These are phyloP conservation scores for Microcaecilia unicolor DNA, from an alignment of 2,797 vertebrate species.

Conservation along the genomic window DNA sequence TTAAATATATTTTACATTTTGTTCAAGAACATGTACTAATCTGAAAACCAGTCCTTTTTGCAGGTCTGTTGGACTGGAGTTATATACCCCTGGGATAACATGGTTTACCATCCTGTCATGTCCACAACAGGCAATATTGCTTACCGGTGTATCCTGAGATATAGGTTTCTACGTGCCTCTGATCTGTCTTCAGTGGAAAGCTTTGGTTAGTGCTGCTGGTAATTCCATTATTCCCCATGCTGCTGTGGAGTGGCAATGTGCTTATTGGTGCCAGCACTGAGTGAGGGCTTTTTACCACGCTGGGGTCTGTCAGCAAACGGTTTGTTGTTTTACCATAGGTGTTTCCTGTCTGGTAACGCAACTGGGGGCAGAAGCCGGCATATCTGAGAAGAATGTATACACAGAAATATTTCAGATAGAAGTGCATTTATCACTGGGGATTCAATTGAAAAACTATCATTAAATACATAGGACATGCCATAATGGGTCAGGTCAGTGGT, in stretches of 20 bases:
- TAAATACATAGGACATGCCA: too few relatives aligned
- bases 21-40: too few relatives aligned
- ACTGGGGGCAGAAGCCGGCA: constrained; percentile 33
- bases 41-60: too few relatives aligned
- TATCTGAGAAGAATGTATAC: constrained; percentile 28
- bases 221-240: constrained; percentile 22
- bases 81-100: too few relatives aligned
- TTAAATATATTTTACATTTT: too few relatives aligned
- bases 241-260: constrained; percentile 11
- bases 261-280: constrained; percentile 36
- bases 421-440: too few relatives aligned
- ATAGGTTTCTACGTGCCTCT: constrained; percentile 8
- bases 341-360: constrained; percentile 34
- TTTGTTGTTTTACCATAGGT: constrained; percentile 28
- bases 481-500: too few relatives aligned
- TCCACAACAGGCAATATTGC: too few relatives aligned
- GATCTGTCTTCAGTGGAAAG: constrained; percentile 11
- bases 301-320: constrained; percentile 23
- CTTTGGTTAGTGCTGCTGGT: constrained; percentile 13
- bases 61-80: too few relatives aligned
- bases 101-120: too few relatives aligned
- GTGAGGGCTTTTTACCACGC: constrained; percentile 25
- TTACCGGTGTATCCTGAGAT: constrained; percentile 27
- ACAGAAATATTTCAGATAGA: too few relatives aligned
- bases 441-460: too few relatives aligned